phyloP scores from a whole-genome alignment of 2,113 vertebrate species.

The Tonatia bakeri region DNA sequence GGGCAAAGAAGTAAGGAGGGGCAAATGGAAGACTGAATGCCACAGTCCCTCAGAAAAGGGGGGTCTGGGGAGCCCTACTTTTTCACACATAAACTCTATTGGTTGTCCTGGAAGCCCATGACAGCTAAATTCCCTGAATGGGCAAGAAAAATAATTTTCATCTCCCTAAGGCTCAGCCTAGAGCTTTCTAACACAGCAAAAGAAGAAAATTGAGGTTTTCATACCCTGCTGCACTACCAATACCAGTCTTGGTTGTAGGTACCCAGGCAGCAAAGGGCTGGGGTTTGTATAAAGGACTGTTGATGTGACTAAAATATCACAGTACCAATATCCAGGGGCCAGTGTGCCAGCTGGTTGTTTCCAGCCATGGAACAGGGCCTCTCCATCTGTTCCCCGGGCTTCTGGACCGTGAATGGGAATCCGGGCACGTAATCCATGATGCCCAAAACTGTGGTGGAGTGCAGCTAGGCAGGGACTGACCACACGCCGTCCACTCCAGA shows the following conservation, averaged over 20 bases:
- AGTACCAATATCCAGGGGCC: too few species aligned
- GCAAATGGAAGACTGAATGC: neutral
- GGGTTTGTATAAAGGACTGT: neutral
- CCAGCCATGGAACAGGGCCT: neutral
- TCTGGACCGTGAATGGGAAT: neutral
- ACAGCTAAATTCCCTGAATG: neutral
- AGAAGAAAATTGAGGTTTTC: neutral
- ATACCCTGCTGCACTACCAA: neutral
- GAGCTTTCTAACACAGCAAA: neutral
- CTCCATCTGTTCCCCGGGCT: neutral
- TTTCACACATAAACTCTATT: neutral
- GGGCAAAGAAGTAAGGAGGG: neutral
- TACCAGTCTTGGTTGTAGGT: neutral
- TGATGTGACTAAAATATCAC: neutral
- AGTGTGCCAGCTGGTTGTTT: accelerated
- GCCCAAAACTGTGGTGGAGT: neutral
- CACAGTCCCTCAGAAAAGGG: neutral
- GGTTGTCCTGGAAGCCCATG: neutral
- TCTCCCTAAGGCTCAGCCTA: neutral
- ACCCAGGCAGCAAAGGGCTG: neutral
- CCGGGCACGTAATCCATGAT: neutral
- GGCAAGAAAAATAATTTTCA: neutral
- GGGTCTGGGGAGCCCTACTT: neutral
- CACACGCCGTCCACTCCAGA: too few species aligned
- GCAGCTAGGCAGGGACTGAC: neutral